Evolutionary conservation across 2,113 vertebrate species (phyloP).

Genomic region (Pteronura brasiliensis): DNA sequence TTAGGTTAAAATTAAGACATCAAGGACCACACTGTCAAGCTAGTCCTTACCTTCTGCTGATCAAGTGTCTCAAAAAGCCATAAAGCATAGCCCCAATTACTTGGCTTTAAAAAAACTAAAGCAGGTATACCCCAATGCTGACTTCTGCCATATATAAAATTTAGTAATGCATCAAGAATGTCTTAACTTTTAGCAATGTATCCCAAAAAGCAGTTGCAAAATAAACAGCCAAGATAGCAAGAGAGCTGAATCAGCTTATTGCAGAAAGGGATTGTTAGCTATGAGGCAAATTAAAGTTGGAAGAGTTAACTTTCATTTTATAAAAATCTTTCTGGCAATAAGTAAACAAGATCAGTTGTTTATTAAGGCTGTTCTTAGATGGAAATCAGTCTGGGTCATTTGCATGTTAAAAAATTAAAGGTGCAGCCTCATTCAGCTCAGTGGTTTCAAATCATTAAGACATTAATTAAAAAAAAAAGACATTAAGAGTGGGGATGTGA

Average conservation of each 20-base stretch:
- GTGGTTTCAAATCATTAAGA: neutral
- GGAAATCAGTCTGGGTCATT: neutral
- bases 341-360: neutral
- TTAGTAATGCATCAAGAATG: neutral
- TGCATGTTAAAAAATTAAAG: slow-evolving; percentile 22
- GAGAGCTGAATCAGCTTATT: neutral
- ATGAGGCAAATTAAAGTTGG: neutral
- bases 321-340: neutral
- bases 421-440: neutral
- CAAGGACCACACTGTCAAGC: neutral
- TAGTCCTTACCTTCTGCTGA: neutral
- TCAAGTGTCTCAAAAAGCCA: neutral
- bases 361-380: neutral
- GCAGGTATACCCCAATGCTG: neutral
- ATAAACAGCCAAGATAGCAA: neutral
- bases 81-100: neutral
- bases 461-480: neutral
- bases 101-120: neutral
- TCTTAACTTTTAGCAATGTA: slow-evolving; percentile 12
- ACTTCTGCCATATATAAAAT: neutral
- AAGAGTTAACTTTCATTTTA: neutral
- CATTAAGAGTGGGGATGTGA: neutral
- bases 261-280: neutral
- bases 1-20: neutral
- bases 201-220: neutral